phyloP scores from a whole-genome alignment of 2,888 invertebrate genomes.

The Macrostomum cliftonense region DNA sequence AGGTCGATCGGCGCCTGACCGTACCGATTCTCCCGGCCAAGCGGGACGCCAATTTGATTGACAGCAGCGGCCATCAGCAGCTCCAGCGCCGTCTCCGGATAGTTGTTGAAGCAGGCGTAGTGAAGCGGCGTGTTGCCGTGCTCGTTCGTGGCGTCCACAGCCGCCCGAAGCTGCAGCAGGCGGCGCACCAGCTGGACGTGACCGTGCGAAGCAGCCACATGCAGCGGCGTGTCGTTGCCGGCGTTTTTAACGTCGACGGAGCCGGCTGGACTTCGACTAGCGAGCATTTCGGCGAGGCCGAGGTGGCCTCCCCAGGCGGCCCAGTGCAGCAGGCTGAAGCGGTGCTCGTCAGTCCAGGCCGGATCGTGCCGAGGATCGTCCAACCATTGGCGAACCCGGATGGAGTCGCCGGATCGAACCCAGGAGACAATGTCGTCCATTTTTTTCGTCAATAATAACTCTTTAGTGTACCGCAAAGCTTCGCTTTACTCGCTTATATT shows the following conservation, averaged over 20 bases:
- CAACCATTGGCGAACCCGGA: constrained; percentile 93
- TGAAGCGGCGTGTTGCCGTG: constrained; percentile 96
- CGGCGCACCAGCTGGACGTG: constrained; percentile 63
- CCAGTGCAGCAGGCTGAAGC: constrained; percentile 96
- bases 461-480: no score
- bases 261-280: constrained; percentile 58
- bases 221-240: constrained; percentile 93
- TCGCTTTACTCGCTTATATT: no score
- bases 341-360: constrained; percentile 98
- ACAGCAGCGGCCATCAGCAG: no score
- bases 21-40: constrained; percentile 59
- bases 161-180: constrained; percentile 50
- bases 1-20: constrained; percentile 87
- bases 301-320: constrained; percentile 83
- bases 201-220: constrained; percentile 86
- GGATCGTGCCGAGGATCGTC: constrained; percentile 98
- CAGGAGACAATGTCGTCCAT: no score
- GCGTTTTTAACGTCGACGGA: constrained; percentile 91
- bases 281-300: constrained; percentile 79
- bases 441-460: no score
- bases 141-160: constrained; percentile 89
- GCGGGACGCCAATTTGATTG: no score
- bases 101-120: constrained; percentile 97
- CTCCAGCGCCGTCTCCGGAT: constrained; percentile 54
- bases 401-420: constrained; percentile 74